Percentiles rank a stretch among this genome's conserved stretches.
These are phyloP conservation scores for Hestina assimilis DNA, from an alignment of 1,140 invertebrate species.

Conservation along the genomic window DNA sequence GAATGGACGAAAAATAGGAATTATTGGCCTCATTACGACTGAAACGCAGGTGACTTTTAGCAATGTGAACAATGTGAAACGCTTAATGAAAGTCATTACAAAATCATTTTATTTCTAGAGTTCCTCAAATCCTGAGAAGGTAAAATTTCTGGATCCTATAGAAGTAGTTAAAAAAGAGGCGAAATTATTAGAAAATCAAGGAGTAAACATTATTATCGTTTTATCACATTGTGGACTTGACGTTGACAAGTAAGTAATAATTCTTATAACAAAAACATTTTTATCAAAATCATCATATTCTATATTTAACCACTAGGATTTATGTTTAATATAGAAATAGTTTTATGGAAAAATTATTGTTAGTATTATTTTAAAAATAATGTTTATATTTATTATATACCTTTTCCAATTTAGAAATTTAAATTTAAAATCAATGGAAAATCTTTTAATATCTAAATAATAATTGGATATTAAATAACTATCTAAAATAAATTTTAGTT, in stretches of 20 bases:
- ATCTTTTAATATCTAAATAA: too few species aligned
- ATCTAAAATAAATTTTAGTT: too few species aligned
- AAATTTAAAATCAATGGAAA: too few species aligned
- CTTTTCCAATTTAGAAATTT: too few species aligned
- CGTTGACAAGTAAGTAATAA: conserved; percentile 79
- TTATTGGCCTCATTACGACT: conserved; percentile 88
- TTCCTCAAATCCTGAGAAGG: conserved; percentile 46
- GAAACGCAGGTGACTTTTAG: conserved; percentile 45
- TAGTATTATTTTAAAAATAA: too few species aligned
- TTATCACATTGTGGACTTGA: conserved; percentile 88
- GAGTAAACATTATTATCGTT: conserved; percentile 87
- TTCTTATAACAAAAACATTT: background rate
- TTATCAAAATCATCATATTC: background rate
- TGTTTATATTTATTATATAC: too few species aligned
- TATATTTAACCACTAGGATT: too few species aligned
- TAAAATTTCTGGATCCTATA: conserved; percentile 84
- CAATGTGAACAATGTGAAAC: background rate
- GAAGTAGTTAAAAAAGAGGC: conserved; percentile 82
- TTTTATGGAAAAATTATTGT: too few species aligned
- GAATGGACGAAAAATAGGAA: conserved; percentile 85
- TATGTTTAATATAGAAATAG: too few species aligned
- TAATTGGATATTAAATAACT: too few species aligned
- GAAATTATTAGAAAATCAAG: conserved; percentile 78
- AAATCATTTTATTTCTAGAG: conserved; percentile 39
- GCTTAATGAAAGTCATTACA: background rate